Evolutionary conservation across 1,140 invertebrate species (phyloP), one percentile per base, ranked within the genome.

Genomic region (Diuraphis noxia): DNA sequence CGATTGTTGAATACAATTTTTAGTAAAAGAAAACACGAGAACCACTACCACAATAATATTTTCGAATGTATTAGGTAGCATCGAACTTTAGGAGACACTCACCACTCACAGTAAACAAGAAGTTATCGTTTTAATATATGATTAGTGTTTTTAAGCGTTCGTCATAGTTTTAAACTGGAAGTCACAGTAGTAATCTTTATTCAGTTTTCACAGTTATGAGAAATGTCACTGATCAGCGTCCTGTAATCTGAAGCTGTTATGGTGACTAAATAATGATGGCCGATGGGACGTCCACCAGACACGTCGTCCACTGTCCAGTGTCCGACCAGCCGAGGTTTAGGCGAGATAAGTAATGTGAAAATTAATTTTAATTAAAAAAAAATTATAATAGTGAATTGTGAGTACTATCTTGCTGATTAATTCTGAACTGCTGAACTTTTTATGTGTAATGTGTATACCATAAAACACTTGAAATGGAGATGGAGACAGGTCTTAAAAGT

Each of bases 381-480:
- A 25, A 56, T 9, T 9, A 30, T 25, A 56, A 30, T 25, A 30
- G 23, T 56, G 25, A 43, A 43, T 43, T 9, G 41, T 43, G 41
- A 43, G n/a, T n/a, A n/a, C 25, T 56, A 56, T 3, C 25, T 13
- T 43, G 52, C 52, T 56, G 25, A 52, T 46, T 46, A 19, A 1
- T 8, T 23, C 52, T 56, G 52, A 56, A 56, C 23, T 7, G 49
- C 43, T 56, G 52, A n/a, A 63, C 30, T 63, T 63, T 63, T 63
- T 63, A 63, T 63, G 56, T n/a, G n/a, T n/a, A n/a, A n/a, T n/a
- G n/a, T n/a, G n/a, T 63, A 63, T 63, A 63, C 56, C 56, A 63
- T 3, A 10, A 63, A 63, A n/a, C 56, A 63, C 56, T 63, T 63
- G 30, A 4, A 63, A 63, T n/a, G 0, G 56, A 63, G 25, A 63